These are phyloP conservation scores for Florisuga fusca DNA, from an alignment of 2,797 vertebrate genomes.

Conservation along the genomic window DNA sequence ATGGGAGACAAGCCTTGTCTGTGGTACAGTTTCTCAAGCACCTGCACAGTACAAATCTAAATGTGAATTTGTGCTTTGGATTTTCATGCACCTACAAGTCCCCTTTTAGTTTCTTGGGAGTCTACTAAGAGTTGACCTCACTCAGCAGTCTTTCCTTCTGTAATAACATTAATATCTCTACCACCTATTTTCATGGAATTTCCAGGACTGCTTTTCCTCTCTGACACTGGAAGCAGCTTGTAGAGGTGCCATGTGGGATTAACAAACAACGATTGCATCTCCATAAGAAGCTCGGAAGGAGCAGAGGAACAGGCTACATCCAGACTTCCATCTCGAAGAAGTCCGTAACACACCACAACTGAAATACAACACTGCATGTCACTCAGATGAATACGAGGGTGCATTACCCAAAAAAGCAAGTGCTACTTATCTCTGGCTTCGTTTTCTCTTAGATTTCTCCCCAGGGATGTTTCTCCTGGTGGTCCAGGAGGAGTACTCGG, in stretches of 20 bases:
- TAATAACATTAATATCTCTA: background rate
- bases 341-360: background rate
- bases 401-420: background rate
- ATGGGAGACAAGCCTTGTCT: background rate
- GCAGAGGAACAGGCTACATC: background rate
- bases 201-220: background rate
- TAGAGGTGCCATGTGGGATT: background rate
- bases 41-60: background rate
- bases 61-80: background rate
- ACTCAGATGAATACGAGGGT: background rate
- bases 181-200: background rate
- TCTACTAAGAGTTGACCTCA: background rate
- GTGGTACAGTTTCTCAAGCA: background rate
- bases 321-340: background rate
- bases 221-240: background rate
- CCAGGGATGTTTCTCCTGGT: background rate
- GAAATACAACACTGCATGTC: background rate
- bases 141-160: background rate
- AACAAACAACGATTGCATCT: background rate
- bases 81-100: background rate
- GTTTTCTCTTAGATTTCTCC: background rate
- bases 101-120: background rate
- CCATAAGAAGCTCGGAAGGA: background rate
- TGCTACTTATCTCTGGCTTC: background rate
- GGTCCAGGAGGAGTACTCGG: background rate